Base-by-base conservation (phyloP, 2,888 invertebrate genomes). In the Euplagia quadripunctaria region DNA sequence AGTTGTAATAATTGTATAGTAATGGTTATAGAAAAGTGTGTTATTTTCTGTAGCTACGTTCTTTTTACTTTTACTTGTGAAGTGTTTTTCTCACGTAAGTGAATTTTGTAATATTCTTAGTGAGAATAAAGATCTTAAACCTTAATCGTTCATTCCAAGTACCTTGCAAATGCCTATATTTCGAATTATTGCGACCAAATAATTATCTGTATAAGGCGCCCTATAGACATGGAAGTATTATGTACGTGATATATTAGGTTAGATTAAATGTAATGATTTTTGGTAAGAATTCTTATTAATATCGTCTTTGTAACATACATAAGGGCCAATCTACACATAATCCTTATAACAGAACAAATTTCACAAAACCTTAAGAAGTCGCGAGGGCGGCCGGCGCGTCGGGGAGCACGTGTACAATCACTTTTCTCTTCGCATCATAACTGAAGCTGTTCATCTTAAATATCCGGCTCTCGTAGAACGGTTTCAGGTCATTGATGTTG, bases 381-480 rank as follows among this genome's bases (percentile, higher is more conserved):
- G 78, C 84, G 43, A 86, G 81, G 0, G 94, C 84, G 43, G 87
- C 81, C 0, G 94, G 94, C 31, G 94, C 94, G 82, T 97, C 97
- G 0, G 97, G 97, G 69, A 98, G 94, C 9, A 97, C 97, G 88
- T 99, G 99, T 67, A 99, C 93, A 83, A 99, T 99, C 46, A 98
- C 96, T 90, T 98, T 99, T 69, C 98, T 96, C 87, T 97, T 97
- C 5, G 97, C 88, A 92, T 99, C 99, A 85, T 98, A 99, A 0
- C 96, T 96, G 90, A 99, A 99, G 85, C 98, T 97, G 90, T 99
- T 99, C 74, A 97, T 96, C 87, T 97, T 97, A 94, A 99, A 99
- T 83, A 99, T 96, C 64, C 98, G 97, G 85, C 99, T 99, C 41
- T 98, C 97, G 86, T 98, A 99, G 95, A 99, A 99, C 0, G 98